Conservation (phyloP, 2,113 vertebrate genomes). For the Pachyramphus minor region DNA sequence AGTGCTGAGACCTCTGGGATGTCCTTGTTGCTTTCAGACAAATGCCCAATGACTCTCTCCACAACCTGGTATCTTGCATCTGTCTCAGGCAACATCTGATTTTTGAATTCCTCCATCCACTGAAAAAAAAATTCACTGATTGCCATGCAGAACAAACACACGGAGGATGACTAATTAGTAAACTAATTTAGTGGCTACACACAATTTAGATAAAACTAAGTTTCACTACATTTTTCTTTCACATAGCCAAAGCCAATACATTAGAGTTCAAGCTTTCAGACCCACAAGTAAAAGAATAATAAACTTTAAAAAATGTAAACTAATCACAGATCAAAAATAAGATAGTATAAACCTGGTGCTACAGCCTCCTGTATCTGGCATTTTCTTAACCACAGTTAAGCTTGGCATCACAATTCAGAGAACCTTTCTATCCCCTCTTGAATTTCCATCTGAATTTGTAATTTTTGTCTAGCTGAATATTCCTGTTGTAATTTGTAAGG, state of each 20-base stretch:
- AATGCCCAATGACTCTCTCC: conserved; percentile 77
- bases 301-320: not conserved
- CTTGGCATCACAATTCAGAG: not conserved
- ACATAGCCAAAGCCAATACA: not conserved
- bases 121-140: conserved; percentile 20
- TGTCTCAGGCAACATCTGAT: conserved; percentile 75
- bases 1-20: conserved; percentile 79
- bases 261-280: not conserved
- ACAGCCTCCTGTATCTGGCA: not conserved
- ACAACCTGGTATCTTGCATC: conserved; percentile 82
- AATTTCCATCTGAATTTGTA: not conserved
- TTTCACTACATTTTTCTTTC: not conserved
- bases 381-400: not conserved
- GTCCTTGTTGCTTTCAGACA: conserved; percentile 87
- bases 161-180: not conserved
- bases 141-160: not conserved
- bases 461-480: not conserved
- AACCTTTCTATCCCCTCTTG: not conserved
- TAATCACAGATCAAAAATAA: not conserved
- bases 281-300: not conserved
- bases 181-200: not conserved
- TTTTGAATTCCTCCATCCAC: conserved; percentile 85
- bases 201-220: not conserved
- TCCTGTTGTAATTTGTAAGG: not conserved
- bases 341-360: not conserved